phyloP scores from a whole-genome alignment of 2,888 invertebrate species.

The Gandaritis pyraliata region DNA sequence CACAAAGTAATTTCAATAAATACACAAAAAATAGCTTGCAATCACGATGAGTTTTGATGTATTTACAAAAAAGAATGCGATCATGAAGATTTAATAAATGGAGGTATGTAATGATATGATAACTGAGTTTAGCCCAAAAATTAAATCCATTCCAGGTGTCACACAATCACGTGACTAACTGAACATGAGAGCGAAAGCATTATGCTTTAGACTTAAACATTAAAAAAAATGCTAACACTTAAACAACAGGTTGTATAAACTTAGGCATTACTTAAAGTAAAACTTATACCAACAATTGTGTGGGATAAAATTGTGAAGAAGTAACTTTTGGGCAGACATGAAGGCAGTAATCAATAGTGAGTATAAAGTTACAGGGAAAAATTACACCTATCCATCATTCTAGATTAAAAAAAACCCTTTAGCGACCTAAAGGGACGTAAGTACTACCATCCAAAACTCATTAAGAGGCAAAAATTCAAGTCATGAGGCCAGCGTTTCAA shows the following conservation, averaged over 20 bases:
- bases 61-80: slow-evolving; percentile 17
- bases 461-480: slow-evolving; percentile 39
- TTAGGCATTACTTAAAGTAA: slow-evolving; percentile 81
- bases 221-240: slow-evolving; percentile 79
- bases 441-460: slow-evolving; percentile 41
- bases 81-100: slow-evolving; percentile 2
- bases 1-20: slow-evolving; percentile 27
- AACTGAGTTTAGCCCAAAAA: slow-evolving; percentile 27
- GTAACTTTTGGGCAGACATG: slow-evolving; percentile 49
- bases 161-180: slow-evolving; percentile 29
- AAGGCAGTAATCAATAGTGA: slow-evolving; percentile 34
- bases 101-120: not conserved
- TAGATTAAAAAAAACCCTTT: slow-evolving; percentile 33
- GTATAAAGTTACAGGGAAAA: slow-evolving; percentile 43
- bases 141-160: slow-evolving; percentile 38
- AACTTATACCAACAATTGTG: slow-evolving; percentile 68
- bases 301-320: slow-evolving; percentile 48
- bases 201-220: slow-evolving; percentile 73
- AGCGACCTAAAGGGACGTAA: slow-evolving; percentile 42
- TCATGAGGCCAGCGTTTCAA: slow-evolving; percentile 40
- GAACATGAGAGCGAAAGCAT: slow-evolving; percentile 58
- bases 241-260: slow-evolving; percentile 77
- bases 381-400: slow-evolving; percentile 37
- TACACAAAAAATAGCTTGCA: slow-evolving; percentile 20
- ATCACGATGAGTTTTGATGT: slow-evolving; percentile 19